Conservation (phyloP, 2,113 vertebrate species). For the Gallinago jamesoni region DNA sequence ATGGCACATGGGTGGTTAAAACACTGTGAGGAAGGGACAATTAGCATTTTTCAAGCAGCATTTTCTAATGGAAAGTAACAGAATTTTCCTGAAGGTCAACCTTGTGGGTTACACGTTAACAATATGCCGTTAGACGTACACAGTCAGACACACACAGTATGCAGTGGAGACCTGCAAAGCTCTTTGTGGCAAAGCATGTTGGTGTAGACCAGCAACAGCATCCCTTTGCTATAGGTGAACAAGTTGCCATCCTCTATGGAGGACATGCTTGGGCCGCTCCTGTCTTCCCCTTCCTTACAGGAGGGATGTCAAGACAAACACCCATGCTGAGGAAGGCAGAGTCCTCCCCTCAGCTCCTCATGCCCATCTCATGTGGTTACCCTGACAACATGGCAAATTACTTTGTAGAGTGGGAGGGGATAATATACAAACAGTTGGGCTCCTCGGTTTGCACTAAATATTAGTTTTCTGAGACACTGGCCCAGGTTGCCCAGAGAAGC, state of each 20-base stretch:
- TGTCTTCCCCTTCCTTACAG: not conserved
- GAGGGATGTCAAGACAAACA: not conserved
- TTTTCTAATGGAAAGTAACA: constrained; percentile 55
- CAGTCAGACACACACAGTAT: not conserved
- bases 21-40: not conserved
- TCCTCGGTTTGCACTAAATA: not conserved
- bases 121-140: not conserved
- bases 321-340: not conserved
- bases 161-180: constrained; percentile 17
- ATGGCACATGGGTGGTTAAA: constrained; percentile 44
- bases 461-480: not conserved
- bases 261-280: not conserved
- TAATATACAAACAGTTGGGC: not conserved
- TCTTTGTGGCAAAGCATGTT: not conserved
- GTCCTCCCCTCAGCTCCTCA: not conserved
- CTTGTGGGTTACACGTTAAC: constrained; percentile 31
- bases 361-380: not conserved
- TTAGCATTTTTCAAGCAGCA: constrained; percentile 7
- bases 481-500: not conserved
- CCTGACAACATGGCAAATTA: not conserved
- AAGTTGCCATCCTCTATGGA: not conserved
- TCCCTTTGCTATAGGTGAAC: not conserved
- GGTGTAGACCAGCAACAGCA: accelerated
- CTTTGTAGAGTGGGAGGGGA: not conserved
- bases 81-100: constrained; percentile 44